phyloP scores from a whole-genome alignment of 1,140 invertebrate species.

The Ips nitidus region DNA sequence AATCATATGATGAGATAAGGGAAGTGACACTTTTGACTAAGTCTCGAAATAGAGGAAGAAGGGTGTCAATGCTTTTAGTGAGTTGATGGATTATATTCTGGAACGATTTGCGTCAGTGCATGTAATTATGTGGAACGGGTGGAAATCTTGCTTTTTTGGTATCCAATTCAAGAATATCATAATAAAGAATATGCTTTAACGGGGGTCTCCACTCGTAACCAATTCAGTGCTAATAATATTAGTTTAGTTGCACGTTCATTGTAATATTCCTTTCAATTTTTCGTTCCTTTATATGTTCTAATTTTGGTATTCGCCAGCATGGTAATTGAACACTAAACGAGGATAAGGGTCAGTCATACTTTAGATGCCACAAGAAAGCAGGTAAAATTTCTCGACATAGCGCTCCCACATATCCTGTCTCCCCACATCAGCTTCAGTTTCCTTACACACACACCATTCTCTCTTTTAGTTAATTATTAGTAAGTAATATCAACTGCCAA shows the following conservation, averaged over 20 bases:
- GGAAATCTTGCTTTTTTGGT: no score
- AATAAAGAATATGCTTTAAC: background rate
- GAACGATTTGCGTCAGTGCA: no score
- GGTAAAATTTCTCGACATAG: constrained; percentile 30
- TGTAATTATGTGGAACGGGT: no score
- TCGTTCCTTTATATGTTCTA: background rate
- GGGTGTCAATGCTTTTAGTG: constrained; percentile 28
- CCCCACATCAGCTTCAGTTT: constrained; percentile 23
- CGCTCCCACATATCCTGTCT: constrained; percentile 19
- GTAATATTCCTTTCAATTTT: constrained; percentile 2
- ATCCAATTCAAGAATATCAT: no score
- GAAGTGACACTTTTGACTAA: constrained; percentile 4
- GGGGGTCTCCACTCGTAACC: background rate
- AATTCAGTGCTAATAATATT: constrained; percentile 1
- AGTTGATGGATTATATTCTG: constrained; percentile 3
- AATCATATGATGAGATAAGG: background rate
- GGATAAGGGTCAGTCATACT: constrained; percentile 35
- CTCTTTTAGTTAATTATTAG: constrained; percentile 5
- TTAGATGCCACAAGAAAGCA: constrained; percentile 31
- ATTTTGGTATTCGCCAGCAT: constrained; percentile 17
- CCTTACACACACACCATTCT: constrained; percentile 17
- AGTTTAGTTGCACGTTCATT: constrained; percentile 8
- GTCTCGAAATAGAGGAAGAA: constrained; percentile 25
- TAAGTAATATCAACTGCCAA: constrained; percentile 32
- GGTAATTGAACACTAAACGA: constrained; percentile 24